Percentiles rank a stretch among this genome's conserved stretches.
Conservation (phyloP, 2,113 vertebrate species). For the Circaetus gallicus region DNA sequence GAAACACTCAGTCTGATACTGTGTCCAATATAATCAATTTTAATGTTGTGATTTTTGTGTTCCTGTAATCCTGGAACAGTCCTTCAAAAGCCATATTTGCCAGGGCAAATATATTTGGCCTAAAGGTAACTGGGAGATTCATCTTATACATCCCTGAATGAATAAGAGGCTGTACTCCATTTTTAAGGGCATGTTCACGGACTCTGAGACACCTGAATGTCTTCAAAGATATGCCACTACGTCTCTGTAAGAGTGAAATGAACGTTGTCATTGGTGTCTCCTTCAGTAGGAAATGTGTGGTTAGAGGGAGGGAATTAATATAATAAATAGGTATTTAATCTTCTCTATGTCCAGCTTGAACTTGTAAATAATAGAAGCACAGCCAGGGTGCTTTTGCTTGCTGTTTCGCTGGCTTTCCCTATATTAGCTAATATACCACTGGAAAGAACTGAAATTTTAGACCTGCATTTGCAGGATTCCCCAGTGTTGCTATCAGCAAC, state of each 20-base stretch:
- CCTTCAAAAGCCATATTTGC: not conserved
- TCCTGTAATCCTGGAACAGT: not conserved
- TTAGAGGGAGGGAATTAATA: not conserved
- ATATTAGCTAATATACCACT: not conserved
- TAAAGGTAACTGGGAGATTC: not conserved
- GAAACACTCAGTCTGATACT: not conserved
- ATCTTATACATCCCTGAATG: not conserved
- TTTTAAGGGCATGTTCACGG: not conserved
- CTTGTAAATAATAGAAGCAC: not conserved
- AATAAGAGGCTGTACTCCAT: not conserved
- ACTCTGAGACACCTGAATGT: not conserved
- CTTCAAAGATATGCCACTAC: not conserved
- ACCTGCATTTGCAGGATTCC: slow-evolving; percentile 15
- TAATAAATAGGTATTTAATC: not conserved
- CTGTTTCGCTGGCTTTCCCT: not conserved
- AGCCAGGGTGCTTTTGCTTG: not conserved
- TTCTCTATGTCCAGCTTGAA: not conserved
- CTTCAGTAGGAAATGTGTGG: not conserved
- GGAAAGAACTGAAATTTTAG: slow-evolving; percentile 28
- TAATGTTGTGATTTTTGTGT: not conserved
- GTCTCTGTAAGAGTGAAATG: not conserved
- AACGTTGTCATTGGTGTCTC: not conserved
- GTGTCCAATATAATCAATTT: not conserved
- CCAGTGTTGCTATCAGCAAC: not conserved
- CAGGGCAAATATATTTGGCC: not conserved